phyloP scores from a whole-genome alignment of 2,113 vertebrate genomes.

The Ginglymostoma cirratum region DNA sequence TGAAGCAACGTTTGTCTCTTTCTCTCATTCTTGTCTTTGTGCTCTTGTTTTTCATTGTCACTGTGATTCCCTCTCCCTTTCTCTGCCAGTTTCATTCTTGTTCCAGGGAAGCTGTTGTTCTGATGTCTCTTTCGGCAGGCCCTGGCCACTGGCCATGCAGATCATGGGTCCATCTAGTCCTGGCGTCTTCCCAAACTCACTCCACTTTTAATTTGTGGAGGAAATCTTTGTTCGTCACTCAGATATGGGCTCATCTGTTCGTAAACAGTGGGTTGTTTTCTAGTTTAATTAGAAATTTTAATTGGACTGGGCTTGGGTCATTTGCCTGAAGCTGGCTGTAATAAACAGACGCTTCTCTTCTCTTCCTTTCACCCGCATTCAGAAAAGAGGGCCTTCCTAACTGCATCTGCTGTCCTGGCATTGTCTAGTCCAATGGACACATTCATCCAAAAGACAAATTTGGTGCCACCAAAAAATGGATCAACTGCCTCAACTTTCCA shows the following conservation, averaged over 20 bases:
- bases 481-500: background rate
- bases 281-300: constrained; percentile 56
- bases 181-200: constrained; percentile 10
- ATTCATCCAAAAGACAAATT: constrained; percentile 46
- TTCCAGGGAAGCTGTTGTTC: background rate
- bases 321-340: constrained; percentile 49
- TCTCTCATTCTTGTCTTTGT: background rate
- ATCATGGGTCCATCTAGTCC: background rate
- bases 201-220: constrained; percentile 17
- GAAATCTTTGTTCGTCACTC: constrained; percentile 38
- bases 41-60: background rate
- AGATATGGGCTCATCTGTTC: accelerated
- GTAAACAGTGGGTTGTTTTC: constrained; percentile 47
- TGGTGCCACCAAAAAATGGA: background rate
- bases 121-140: background rate
- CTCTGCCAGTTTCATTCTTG: background rate
- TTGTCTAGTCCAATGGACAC: constrained; percentile 48
- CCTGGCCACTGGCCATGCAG: constrained; percentile 34
- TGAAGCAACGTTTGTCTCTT: background rate
- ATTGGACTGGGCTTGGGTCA: constrained; percentile 50
- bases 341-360: constrained; percentile 56
- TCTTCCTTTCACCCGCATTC: constrained; percentile 52
- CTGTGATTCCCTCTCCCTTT: background rate
- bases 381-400: constrained; percentile 42
- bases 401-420: constrained; percentile 54